Evolutionary conservation across 2,888 invertebrate species (phyloP), one percentile per base, ranked within the genome.

Genomic region (Biston betularia): DNA sequence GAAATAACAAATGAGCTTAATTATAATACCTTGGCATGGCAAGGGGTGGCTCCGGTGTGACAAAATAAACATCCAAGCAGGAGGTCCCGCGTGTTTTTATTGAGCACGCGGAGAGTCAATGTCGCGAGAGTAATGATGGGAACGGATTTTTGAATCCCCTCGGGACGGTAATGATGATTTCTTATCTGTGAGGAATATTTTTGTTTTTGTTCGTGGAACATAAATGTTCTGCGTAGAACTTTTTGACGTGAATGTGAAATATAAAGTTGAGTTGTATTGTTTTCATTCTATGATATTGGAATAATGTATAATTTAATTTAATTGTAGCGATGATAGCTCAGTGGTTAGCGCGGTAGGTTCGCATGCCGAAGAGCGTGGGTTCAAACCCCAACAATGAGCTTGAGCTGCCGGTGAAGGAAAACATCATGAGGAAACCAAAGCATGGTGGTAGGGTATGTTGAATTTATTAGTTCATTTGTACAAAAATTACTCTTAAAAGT

Each of bases 1-100:
- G 73, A 85, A 84, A 87, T 84, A 87, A 90, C 91, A 90, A 92
- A 92, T 90, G 90, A 88, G 88, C 92, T 90, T 91, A 90, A 93
- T 92, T 92, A 88, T 88, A 90, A 90, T 90, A 90, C 90, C 89
- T 91, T 83, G 75, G 84, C 80, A 84, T 84, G 85, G 89, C 81
- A 85, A 85, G 86, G 89, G 87, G 85, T 72, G 81, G 80, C 49
- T 75, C 81, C 73, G 79, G 84, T 80, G 82, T 78, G 84, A 85
- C 87, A 86, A 84, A 89, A 88, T 87, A 89, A 90, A 89, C 90
- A 87, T 82, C 84, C 76, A 79, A 70, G 82, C 89, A 84, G 88
- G 88, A 89, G 90, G 89, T 86, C 86, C 65, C 81, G 79, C 83
- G 86, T 85, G 87, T 87, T 90, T 90, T 90, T 91, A 90, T 90